Percentiles rank a stretch among this genome's conserved stretches.
Conservation (phyloP, 1,140 invertebrate species). For the Lethrus apterus region DNA sequence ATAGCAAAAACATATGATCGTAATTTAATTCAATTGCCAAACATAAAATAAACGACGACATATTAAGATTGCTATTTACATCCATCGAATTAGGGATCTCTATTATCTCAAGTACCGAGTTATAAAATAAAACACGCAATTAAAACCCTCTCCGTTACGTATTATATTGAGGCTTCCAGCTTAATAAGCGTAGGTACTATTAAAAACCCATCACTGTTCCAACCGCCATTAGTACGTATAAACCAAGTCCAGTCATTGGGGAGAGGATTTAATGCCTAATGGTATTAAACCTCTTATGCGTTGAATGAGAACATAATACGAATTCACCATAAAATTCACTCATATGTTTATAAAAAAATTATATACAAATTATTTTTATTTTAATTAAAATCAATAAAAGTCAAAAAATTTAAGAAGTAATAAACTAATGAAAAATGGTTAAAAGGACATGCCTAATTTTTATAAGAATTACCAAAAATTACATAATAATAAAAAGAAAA, state of each 20-base stretch:
- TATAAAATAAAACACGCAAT: slow-evolving; percentile 23
- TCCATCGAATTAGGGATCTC: slow-evolving; percentile 11
- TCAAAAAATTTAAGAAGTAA: no score
- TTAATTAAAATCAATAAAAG: no score
- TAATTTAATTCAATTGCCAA: slow-evolving; percentile 13
- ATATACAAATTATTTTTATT: no score
- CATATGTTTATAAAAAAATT: no score
- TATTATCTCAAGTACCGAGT: slow-evolving; percentile 12
- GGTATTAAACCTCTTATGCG: slow-evolving; percentile 29
- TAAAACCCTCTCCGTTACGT: slow-evolving; percentile 17
- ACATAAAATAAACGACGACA: slow-evolving; percentile 14
- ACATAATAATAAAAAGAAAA: no score
- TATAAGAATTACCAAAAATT: no score
- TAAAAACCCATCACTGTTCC: slow-evolving; percentile 36
- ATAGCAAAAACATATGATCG: slow-evolving; percentile 6
- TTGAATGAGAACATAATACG: slow-evolving; percentile 33
- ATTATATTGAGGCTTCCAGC: slow-evolving; percentile 17
- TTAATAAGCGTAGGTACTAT: slow-evolving; percentile 30
- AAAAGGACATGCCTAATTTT: no score
- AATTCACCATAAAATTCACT: no score
- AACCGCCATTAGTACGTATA: slow-evolving; percentile 33
- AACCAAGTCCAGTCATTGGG: slow-evolving; percentile 29
- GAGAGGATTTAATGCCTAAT: slow-evolving; percentile 31
- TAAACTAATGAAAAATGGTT: no score
- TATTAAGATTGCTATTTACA: slow-evolving; percentile 12